Evolutionary conservation across 2,113 vertebrate genomes (phyloP).

Genomic region (Cyphotilapia sp.): DNA sequence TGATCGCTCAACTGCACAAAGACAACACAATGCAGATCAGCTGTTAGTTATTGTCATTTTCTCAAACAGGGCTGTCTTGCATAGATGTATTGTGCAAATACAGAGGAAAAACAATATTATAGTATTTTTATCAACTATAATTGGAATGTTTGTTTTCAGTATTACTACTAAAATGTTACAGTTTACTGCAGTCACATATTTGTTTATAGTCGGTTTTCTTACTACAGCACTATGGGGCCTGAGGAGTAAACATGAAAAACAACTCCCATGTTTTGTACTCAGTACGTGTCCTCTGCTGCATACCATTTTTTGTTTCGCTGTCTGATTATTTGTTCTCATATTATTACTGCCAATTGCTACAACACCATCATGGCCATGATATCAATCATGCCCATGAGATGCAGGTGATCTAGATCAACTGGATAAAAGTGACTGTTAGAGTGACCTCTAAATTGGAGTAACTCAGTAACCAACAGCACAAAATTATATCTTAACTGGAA

Average conservation of each 20-base stretch:
- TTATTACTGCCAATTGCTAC: background rate
- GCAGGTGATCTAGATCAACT: background rate
- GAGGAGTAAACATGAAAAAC: background rate
- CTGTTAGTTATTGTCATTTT: background rate
- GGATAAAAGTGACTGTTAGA: background rate
- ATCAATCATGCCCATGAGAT: background rate
- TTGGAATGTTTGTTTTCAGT: background rate
- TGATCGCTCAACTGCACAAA: slow-evolving; percentile 70
- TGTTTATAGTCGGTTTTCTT: background rate
- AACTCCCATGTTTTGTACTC: background rate
- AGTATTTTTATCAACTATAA: background rate
- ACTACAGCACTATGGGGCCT: background rate
- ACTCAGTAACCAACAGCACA: background rate
- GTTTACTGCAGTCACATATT: background rate
- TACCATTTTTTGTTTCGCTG: background rate
- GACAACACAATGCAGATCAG: background rate
- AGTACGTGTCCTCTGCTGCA: fast-evolving
- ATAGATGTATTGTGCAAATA: background rate
- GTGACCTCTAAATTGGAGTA: background rate
- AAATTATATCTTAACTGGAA: background rate
- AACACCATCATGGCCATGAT: background rate
- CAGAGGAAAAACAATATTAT: background rate
- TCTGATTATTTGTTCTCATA: background rate
- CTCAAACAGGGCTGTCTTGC: background rate
- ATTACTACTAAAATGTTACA: background rate